Evolutionary conservation across 2,797 vertebrate species (phyloP).

Genomic region (Tangara arthus): DNA sequence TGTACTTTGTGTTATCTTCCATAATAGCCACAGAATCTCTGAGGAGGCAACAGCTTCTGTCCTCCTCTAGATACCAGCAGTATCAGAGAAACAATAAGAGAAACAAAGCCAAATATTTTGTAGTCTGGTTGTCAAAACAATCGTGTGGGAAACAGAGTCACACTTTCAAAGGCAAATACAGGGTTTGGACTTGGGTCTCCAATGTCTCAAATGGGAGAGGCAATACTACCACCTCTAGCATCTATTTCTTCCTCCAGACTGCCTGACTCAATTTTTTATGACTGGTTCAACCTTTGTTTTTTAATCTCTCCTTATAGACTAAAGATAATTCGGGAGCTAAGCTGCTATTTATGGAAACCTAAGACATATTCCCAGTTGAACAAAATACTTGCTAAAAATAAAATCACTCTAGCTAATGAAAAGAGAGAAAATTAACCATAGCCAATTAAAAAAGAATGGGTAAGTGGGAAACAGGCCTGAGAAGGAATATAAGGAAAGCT

Average conservation of each 20-base stretch:
- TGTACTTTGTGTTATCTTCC: not conserved
- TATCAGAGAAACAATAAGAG: not conserved
- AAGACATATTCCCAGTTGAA: not conserved
- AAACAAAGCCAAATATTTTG: not conserved
- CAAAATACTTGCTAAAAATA: conserved; percentile 3
- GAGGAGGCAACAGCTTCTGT: not conserved
- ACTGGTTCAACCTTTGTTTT: not conserved
- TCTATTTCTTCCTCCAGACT: not conserved
- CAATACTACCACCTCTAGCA: not conserved
- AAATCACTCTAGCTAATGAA: not conserved
- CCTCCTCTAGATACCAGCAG: not conserved
- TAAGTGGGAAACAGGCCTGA: not conserved
- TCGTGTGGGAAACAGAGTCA: not conserved
- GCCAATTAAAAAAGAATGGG: not conserved
- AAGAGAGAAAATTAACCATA: not conserved
- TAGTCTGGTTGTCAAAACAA: not conserved
- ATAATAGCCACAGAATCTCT: not conserved
- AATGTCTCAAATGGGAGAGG: not conserved
- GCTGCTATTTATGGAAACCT: not conserved
- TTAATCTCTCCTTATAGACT: not conserved
- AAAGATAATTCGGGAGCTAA: not conserved
- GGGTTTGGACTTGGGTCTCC: not conserved
- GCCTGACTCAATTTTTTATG: not conserved
- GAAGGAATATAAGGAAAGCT: not conserved
- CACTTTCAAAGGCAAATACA: not conserved